Conservation (phyloP, 2,797 vertebrate genomes). For the Sylvilagus floridanus region DNA sequence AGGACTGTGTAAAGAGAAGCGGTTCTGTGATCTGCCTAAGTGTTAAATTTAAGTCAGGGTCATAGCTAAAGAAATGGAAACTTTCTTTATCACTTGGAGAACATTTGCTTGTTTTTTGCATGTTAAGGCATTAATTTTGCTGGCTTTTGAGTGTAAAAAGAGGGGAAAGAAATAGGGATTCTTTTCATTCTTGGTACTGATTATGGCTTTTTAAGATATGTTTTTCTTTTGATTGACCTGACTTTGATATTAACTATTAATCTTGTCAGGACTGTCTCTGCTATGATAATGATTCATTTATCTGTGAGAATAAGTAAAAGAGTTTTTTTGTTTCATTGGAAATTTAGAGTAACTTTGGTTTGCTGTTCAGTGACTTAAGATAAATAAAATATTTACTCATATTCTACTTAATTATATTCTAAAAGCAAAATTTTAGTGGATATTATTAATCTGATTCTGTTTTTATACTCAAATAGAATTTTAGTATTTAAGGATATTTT, state of each 20-base stretch:
- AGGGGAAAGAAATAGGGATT: constrained; percentile 9
- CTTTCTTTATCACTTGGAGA: constrained; percentile 48
- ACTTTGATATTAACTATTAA: constrained; percentile 33
- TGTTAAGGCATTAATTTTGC: constrained; percentile 34
- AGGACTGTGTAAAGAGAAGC: neutral
- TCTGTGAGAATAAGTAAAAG: constrained; percentile 1
- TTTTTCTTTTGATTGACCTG: constrained; percentile 56
- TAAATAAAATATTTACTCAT: neutral
- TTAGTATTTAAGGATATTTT: constrained; percentile 42
- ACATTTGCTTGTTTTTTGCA: neutral
- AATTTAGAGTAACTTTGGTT: constrained; percentile 48
- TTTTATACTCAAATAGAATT: constrained; percentile 19
- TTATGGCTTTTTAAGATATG: constrained; percentile 26
- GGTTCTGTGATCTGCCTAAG: neutral
- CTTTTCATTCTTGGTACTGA: constrained; percentile 39
- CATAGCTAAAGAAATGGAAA: constrained; percentile 17
- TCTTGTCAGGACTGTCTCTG: constrained; percentile 41
- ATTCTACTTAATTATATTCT: constrained; percentile 62
- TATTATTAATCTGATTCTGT: neutral
- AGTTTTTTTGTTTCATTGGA: constrained; percentile 44
- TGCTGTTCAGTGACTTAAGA: constrained; percentile 57
- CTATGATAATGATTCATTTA: constrained; percentile 26
- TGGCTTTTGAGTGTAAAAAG: constrained; percentile 59
- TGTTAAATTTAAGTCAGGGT: neutral
- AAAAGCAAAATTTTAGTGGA: constrained; percentile 57